Percentiles rank a stretch among this genome's conserved stretches.
phyloP scores from a whole-genome alignment of 2,888 invertebrate species.

The Volucella zonaria region DNA sequence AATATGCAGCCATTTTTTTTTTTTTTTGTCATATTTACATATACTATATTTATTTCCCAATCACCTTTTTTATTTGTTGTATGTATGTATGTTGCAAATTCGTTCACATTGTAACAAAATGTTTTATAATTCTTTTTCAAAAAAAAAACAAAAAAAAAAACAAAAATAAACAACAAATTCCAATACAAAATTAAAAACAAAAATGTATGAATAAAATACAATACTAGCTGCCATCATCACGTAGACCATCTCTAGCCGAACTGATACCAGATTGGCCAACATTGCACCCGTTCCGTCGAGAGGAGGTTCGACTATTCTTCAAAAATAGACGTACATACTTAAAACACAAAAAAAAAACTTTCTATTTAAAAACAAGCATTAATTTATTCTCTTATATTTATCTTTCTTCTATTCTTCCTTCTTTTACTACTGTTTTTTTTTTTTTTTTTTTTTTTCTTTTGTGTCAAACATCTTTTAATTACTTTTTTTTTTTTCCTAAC shows the following conservation, averaged over 20 bases:
- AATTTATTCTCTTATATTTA: conserved; percentile 14
- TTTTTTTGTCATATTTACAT: too few relatives aligned
- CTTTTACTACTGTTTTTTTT: neutral
- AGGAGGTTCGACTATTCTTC: conserved; percentile 89
- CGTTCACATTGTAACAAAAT: conserved; percentile 42
- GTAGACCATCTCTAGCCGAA: conserved; percentile 95
- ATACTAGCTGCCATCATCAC: conserved; percentile 83
- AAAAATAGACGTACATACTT: conserved; percentile 75
- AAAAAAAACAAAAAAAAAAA: conserved; percentile 44
- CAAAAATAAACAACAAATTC: conserved; percentile 46
- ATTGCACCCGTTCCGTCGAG: conserved; percentile 82
- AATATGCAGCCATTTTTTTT: too few relatives aligned
- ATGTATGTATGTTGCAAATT: conserved; percentile 17
- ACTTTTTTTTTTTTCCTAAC: conserved; percentile 2
- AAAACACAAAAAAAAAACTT: conserved; percentile 56
- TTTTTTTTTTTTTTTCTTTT: conserved; percentile 31
- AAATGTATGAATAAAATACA: conserved; percentile 46
- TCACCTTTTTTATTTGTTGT: conserved; percentile 12
- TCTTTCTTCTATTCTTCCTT: conserved; percentile 34
- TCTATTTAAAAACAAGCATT: conserved; percentile 35
- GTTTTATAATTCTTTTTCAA: conserved; percentile 51
- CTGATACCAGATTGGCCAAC: conserved; percentile 98
- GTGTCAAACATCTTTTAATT: neutral
- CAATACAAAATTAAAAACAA: conserved; percentile 49
- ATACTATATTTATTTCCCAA: too few relatives aligned